Evolutionary conservation across 2,888 invertebrate species (phyloP).

Genomic region (Xestia c-nigrum): DNA sequence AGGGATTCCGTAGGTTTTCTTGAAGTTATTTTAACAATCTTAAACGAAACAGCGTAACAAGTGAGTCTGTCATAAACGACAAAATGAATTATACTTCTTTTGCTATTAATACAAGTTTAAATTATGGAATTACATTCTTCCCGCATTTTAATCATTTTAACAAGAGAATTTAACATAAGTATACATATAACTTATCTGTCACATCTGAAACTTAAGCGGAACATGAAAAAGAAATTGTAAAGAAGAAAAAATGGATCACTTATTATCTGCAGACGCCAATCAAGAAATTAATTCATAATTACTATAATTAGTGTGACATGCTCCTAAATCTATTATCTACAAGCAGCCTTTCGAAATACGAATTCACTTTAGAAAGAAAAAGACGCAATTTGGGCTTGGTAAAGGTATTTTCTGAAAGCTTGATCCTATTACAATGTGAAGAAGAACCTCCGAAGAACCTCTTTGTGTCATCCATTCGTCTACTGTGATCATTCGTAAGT

Average conservation of each 20-base stretch:
- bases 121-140: background rate
- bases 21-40: background rate
- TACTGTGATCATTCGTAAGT: background rate
- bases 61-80: background rate
- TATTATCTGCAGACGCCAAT: slow-evolving; percentile 28
- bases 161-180: background rate
- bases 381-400: background rate
- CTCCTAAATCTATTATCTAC: slow-evolving; percentile 21
- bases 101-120: background rate
- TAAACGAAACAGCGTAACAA: background rate
- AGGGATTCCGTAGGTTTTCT: slow-evolving; percentile 69
- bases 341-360: slow-evolving; percentile 12
- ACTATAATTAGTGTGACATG: slow-evolving; percentile 22
- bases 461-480: background rate
- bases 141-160: background rate
- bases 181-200: background rate
- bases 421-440: background rate
- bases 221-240: background rate
- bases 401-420: background rate
- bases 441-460: too few relatives aligned
- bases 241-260: slow-evolving; percentile 16
- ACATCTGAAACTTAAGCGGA: background rate
- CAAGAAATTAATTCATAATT: slow-evolving; percentile 31
- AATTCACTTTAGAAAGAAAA: background rate
- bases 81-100: background rate